Percentiles rank a stretch among this genome's conserved stretches.
These are phyloP conservation scores for Sebastes fasciatus DNA, from an alignment of 2,113 vertebrate genomes.

Conservation along the genomic window DNA sequence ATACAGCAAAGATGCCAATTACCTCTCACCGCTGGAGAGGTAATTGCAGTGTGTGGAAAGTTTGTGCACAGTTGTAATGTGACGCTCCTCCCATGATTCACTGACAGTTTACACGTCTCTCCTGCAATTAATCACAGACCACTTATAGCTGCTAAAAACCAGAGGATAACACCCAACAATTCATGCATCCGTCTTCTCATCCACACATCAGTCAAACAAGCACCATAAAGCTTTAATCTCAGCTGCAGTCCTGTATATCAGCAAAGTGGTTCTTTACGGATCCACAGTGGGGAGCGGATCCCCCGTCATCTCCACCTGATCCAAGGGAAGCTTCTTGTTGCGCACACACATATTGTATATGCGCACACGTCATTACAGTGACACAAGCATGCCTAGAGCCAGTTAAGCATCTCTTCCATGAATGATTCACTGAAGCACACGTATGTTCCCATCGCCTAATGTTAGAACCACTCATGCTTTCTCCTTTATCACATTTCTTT, in stretches of 20 bases:
- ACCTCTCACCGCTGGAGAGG: conserved; percentile 32
- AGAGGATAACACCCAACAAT: background rate
- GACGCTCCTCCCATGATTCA: background rate
- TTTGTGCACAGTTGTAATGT: background rate
- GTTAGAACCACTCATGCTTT: background rate
- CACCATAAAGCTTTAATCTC: background rate
- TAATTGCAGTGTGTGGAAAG: conserved; percentile 21
- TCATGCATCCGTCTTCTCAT: background rate
- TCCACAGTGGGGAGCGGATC: no score
- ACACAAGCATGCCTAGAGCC: background rate
- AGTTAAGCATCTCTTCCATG: background rate
- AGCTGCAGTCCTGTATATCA: no score
- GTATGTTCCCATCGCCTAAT: background rate
- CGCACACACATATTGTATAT: no score
- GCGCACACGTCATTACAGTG: no score
- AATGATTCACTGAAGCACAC: background rate
- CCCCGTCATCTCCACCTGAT: conserved; percentile 1
- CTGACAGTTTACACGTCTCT: conserved; percentile 16
- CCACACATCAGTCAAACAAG: background rate
- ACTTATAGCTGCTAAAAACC: background rate
- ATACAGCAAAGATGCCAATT: conserved; percentile 31
- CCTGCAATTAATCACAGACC: conserved; percentile 14
- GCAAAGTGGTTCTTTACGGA: no score
- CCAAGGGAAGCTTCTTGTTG: background rate
- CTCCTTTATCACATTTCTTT: background rate